A percentile compares a stretch with the other conserved stretches of the same genome.
Evolutionary conservation across 2,113 vertebrate genomes (phyloP).

Genomic region (Apaloderma vittatum): DNA sequence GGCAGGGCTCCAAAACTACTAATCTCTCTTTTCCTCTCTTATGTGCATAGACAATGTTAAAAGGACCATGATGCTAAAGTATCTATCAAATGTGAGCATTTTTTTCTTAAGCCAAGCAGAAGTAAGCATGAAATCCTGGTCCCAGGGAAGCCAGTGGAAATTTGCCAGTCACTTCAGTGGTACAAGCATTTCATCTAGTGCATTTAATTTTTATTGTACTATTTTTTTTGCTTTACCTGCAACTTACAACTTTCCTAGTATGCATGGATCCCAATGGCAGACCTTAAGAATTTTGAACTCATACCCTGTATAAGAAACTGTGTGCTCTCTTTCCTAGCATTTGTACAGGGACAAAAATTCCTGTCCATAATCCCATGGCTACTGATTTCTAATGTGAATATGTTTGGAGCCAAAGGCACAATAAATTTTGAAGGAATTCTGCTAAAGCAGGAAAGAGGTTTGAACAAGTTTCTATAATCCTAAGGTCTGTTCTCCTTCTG

Average conservation of each 20-base stretch:
- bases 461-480: conserved; percentile 36
- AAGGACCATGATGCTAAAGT: background rate
- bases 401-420: conserved; percentile 42
- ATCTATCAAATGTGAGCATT: background rate
- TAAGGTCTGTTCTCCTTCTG: conserved; percentile 15
- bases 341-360: background rate
- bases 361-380: background rate
- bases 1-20: background rate
- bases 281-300: background rate
- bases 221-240: background rate
- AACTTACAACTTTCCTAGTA: background rate
- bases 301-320: background rate
- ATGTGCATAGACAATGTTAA: background rate
- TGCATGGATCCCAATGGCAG: background rate
- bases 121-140: background rate
- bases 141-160: background rate
- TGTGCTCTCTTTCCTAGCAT: background rate
- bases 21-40: background rate
- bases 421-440: conserved; percentile 43
- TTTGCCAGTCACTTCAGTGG: background rate
- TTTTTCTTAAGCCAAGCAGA: background rate
- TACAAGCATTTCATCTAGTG: background rate
- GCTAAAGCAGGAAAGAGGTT: conserved; percentile 37
- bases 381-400: conserved; percentile 25
- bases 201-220: background rate